These are phyloP conservation scores for Leuctra nigra DNA, from an alignment of 2,888 invertebrate genomes.

Conservation along the genomic window DNA sequence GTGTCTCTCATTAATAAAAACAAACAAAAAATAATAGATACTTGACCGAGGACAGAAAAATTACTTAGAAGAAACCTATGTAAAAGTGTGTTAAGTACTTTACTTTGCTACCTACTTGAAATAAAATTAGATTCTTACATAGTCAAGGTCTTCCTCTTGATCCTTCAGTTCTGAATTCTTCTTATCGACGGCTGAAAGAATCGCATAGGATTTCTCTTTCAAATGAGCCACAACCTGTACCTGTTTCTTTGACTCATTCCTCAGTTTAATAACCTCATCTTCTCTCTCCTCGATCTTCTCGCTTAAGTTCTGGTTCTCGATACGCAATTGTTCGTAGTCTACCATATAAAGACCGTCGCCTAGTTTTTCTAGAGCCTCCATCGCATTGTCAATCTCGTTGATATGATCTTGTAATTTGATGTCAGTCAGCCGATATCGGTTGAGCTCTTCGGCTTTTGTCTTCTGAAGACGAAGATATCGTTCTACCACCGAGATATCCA, in stretches of 20 bases:
- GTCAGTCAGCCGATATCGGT: conserved; percentile 35
- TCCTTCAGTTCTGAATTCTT: conserved; percentile 30
- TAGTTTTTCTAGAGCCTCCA: conserved; percentile 35
- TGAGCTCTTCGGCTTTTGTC: conserved; percentile 34
- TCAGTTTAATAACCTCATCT: conserved; percentile 44
- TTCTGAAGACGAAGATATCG: conserved; percentile 35
- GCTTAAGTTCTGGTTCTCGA: conserved; percentile 47
- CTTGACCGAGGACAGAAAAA: too few species aligned
- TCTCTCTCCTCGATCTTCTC: conserved; percentile 52
- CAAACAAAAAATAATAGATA: too few species aligned
- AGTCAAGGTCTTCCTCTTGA: conserved; percentile 29
- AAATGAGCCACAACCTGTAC: conserved; percentile 47
- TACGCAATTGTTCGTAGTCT: conserved; percentile 50
- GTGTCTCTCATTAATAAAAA: too few species aligned
- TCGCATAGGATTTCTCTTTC: conserved; percentile 45
- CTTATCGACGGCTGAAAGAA: conserved; percentile 35
- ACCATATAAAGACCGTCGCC: conserved; percentile 46
- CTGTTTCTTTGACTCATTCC: conserved; percentile 44
- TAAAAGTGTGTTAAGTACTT: too few species aligned
- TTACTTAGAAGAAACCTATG: too few species aligned
- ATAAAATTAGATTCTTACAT: conserved; percentile 29
- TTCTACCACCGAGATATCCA: conserved; percentile 32
- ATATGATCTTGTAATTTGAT: conserved; percentile 37
- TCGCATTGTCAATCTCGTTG: conserved; percentile 33
- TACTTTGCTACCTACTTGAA: too few species aligned